Base-by-base conservation (phyloP, 2,113 vertebrate species). In the Saccopteryx bilineata region DNA sequence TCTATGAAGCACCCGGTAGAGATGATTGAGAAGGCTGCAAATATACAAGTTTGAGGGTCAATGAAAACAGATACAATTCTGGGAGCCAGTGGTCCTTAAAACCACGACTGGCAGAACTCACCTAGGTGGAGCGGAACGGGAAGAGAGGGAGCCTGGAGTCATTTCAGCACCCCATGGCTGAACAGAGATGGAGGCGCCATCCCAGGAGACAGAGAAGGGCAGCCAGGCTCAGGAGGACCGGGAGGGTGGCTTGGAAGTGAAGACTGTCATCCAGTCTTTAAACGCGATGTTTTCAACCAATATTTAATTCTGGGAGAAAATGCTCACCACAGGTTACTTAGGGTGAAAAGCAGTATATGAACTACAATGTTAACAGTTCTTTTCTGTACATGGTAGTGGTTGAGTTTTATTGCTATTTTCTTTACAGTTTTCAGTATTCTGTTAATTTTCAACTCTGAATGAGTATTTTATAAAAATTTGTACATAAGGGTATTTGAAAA, bases 401-500 rank as follows among this genome's bases (percentile, higher is more conserved):
- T 78, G 76, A 87, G 14, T 63, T 65, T 48, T 15, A 56, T 80
- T 74, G 21, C 52, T 91, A 50, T 72, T 68, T 63, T 63, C 88
- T 75, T 94, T 78, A 82, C 31, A 52, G 18, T 83, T 85, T 71
- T 81, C 18, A 50, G 4, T 63, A 65, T 91, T 87, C 80, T 82
- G 31, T 48, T 71, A 33, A 21, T 71, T 66, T 87, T 95, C 28
- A 85, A 81, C 66, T 50, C 9, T 60, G 52, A 80, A 71, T 9
- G n/a, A 4, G 0, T 14, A 39, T 79, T 92, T 79, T 63, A 31
- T 83, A 71, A 69, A 78, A 81, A 83, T 87, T 80, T 52, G 58
- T 60, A 66, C 48, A 82, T 7, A 48, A 33, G 56, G 14, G 68
- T 85, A 78, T 95, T 95, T 93, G 52, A 89, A 95, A 89, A 78